Percentiles rank a stretch among this genome's conserved stretches.
Conservation (phyloP, 2,113 vertebrate species). For the Lophochroa leadbeateri region DNA sequence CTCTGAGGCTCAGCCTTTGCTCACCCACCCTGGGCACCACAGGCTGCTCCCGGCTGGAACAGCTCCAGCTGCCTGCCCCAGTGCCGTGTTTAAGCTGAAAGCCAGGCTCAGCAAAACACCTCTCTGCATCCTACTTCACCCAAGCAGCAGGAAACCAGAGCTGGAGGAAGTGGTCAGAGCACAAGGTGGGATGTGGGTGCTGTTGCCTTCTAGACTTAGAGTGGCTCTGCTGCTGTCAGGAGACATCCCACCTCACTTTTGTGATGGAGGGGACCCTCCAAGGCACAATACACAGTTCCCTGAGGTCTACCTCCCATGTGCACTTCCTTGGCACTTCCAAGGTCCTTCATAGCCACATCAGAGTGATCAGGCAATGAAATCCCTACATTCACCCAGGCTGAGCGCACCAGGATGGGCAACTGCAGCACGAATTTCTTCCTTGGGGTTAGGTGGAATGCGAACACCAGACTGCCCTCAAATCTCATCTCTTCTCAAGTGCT, state of each 20-base stretch:
- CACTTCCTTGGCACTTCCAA: not conserved
- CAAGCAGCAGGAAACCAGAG: not conserved
- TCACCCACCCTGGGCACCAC: not conserved
- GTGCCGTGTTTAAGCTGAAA: fast-evolving
- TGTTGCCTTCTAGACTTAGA: not conserved
- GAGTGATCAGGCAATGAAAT: not conserved
- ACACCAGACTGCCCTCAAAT: not conserved
- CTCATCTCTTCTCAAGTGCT: not conserved
- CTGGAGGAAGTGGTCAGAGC: not conserved
- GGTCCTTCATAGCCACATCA: not conserved
- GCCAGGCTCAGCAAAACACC: not conserved
- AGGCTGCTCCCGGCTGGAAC: not conserved
- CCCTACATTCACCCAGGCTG: not conserved
- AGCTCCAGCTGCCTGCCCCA: not conserved
- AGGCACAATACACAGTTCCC: fast-evolving
- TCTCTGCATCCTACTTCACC: not conserved
- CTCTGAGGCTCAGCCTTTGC: not conserved
- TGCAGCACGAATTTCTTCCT: not conserved
- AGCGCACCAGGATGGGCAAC: not conserved
- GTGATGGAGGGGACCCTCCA: not conserved
- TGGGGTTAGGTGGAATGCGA: not conserved
- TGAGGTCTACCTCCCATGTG: not conserved
- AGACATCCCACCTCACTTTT: not conserved
- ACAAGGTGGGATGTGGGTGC: not conserved
- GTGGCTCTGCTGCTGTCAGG: not conserved